A percentile compares a stretch with the other conserved stretches of the same genome.
phyloP scores from a whole-genome alignment of 2,113 vertebrate genomes.

The Herpetotheres cachinnans region DNA sequence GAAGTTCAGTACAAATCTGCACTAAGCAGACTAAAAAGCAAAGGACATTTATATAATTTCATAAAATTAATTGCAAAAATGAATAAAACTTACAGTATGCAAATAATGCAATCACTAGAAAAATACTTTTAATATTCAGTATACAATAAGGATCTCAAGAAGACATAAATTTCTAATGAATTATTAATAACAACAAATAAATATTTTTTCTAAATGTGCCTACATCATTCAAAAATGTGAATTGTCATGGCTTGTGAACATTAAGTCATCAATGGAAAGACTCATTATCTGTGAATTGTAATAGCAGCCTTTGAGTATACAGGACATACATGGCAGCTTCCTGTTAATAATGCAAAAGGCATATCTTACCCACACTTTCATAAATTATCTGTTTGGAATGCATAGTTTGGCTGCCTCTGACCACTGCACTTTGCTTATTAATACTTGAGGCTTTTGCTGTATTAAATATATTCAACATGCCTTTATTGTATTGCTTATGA shows the following conservation, averaged over 20 bases:
- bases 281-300: background rate
- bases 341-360: background rate
- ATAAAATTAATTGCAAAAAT: background rate
- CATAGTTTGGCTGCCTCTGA: background rate
- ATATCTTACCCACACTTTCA: background rate
- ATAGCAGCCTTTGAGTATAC: background rate
- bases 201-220: background rate
- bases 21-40: background rate
- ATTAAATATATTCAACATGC: background rate
- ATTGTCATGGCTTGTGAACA: background rate
- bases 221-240: background rate
- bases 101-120: background rate
- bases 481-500: background rate
- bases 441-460: background rate
- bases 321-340: background rate
- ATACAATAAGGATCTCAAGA: background rate
- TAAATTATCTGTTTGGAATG: background rate
- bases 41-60: background rate
- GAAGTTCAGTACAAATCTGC: background rate
- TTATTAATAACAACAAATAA: background rate
- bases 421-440: background rate
- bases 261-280: background rate
- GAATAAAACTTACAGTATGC: background rate
- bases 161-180: background rate
- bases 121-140: background rate